Evolutionary conservation across 2,797 vertebrate genomes (phyloP).

Genomic region (Malacoctenus gilli): DNA sequence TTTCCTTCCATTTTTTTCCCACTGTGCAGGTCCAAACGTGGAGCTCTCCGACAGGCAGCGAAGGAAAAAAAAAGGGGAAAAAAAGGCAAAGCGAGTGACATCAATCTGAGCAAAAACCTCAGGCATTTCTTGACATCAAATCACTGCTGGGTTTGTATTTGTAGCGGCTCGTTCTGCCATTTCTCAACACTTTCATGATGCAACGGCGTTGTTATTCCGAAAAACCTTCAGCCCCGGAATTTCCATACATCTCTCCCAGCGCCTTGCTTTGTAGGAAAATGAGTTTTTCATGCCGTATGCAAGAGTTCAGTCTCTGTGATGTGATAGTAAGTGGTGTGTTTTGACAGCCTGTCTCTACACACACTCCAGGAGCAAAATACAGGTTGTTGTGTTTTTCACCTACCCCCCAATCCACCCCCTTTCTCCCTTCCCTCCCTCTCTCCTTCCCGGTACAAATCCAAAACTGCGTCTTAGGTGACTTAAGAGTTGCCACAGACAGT

Average conservation of each 20-base stretch:
- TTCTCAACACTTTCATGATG: conserved; percentile 26
- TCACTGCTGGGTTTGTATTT: conserved; percentile 3
- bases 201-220: conserved; percentile 8
- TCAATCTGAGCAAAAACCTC: conserved; percentile 15
- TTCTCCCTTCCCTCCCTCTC: too few relatives aligned
- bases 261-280: conserved; percentile 28
- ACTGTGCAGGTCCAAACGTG: conserved; percentile 2
- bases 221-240: conserved; percentile 18
- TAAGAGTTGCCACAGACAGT: conserved; percentile 21
- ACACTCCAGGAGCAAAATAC: conserved; percentile 32
- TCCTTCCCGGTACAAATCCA: conserved; percentile 20
- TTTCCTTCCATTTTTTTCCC: not conserved
- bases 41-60: not conserved
- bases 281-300: conserved; percentile 21
- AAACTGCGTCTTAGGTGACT: conserved; percentile 22
- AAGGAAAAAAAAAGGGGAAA: not conserved
- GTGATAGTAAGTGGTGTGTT: conserved; percentile 32
- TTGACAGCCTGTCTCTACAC: conserved; percentile 49
- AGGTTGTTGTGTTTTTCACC: not conserved
- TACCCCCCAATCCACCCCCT: too few relatives aligned
- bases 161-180: not conserved
- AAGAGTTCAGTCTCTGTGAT: conserved; percentile 30
- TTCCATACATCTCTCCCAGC: conserved; percentile 8
- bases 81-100: not conserved
- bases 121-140: conserved; percentile 22